Evolutionary conservation across 2,797 vertebrate genomes (phyloP), one percentile per base, ranked within the genome.

Genomic region (Heteromormyrus szaboi): DNA sequence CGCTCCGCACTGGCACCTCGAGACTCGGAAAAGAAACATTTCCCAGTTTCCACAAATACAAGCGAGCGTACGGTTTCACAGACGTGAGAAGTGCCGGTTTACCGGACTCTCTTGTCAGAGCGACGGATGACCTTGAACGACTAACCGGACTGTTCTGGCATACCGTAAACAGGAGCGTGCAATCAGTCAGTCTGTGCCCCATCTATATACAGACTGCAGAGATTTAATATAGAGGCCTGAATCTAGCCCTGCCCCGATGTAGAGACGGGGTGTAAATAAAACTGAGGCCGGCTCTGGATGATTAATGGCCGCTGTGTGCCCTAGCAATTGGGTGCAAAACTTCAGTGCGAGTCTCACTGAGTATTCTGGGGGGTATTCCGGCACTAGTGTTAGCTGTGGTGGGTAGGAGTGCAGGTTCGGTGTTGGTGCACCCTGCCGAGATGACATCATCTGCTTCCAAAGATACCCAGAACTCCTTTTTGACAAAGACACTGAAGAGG

Each of bases 371-470:
- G 59, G 17, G 7, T 7, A 37, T 37, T 37, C 44, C 19, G 2
- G 76, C 6, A 9, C 37, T 81, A 1, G 19, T n/a, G 9, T 22
- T 46, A 81, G 19, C 76, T 81, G 76, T n/a, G 33, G 17, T 19
- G 76, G 41, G 37, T n/a, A 5, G 33, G 19, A 46, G 17, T 81
- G 19, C 37, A 19, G 33, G 19, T 46, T n/a, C 6, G 14, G 76
- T 19, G 37, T 81, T 6, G 76, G 76, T 3, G 41, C 17, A 50
- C 46, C 87, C 48, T 68, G 37, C 85, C 54, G n/a, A 83, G 22
- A 89, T 87, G 92, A 91, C 86, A 89, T 87, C 62, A n/a, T 88
- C 88, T 68, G 90, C 87, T 85, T 86, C 90, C 90, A 48, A 62
- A 72, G 48, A 79, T 85, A 90, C 89, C 90, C 65, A 90, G 90